Evolutionary conservation across 2,888 invertebrate species (phyloP).

Genomic region (Troides aeacus): DNA sequence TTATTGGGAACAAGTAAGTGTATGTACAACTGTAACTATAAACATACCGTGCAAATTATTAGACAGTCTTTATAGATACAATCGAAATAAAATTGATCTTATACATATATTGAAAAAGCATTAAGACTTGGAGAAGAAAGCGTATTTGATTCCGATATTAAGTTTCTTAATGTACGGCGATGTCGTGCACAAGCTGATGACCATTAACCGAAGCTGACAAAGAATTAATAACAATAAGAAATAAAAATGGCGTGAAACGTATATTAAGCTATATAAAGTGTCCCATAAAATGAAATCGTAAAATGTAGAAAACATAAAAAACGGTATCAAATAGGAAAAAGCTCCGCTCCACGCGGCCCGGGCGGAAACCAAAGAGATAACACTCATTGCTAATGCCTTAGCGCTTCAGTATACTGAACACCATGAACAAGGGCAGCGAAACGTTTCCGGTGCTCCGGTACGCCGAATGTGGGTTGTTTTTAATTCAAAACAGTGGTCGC

Average conservation of each 20-base stretch:
- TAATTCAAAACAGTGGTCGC: constrained; percentile 53
- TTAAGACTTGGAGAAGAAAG: no score
- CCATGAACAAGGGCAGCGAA: constrained; percentile 10
- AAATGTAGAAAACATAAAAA: neutral
- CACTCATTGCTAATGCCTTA: constrained; percentile 1
- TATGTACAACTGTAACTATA: no score
- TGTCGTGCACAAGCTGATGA: no score
- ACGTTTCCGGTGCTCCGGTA: constrained; percentile 6
- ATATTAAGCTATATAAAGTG: neutral
- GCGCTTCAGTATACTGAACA: constrained; percentile 11
- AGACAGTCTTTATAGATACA: no score
- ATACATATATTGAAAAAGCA: no score
- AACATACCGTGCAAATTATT: no score
- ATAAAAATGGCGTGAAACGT: neutral
- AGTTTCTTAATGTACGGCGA: no score
- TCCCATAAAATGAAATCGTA: neutral
- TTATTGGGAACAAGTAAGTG: no score
- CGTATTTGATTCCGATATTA: no score
- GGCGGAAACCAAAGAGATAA: constrained; percentile 17
- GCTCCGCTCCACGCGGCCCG: neutral
- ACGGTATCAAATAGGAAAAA: neutral
- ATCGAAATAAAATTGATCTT: no score
- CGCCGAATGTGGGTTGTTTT: constrained; percentile 43
- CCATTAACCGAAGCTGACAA: no score
- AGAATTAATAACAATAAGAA: neutral